Evolutionary conservation across 1,140 invertebrate species (phyloP).

Genomic region (Caerostris darwini): DNA sequence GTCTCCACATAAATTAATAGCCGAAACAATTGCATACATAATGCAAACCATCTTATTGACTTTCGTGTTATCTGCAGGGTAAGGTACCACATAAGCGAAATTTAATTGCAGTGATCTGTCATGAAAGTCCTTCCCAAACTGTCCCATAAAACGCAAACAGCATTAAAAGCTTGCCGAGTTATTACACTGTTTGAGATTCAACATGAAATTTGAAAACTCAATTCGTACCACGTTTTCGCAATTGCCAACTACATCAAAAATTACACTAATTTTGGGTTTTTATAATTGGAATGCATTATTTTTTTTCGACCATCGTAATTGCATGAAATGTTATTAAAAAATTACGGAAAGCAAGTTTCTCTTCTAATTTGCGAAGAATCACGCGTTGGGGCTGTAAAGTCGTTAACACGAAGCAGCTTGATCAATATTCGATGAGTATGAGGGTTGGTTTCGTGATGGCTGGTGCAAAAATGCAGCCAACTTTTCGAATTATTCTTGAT

Average conservation of each 20-base stretch:
- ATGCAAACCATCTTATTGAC: not conserved
- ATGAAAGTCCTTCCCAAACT: not conserved
- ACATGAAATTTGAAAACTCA: not conserved
- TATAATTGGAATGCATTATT: not conserved
- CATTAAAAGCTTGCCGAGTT: not conserved
- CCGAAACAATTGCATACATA: not conserved
- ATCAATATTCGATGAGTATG: conserved; percentile 47
- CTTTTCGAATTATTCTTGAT: not conserved
- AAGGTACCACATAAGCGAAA: not conserved
- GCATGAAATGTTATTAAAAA: not conserved
- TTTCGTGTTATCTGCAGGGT: not conserved
- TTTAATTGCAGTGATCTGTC: not conserved
- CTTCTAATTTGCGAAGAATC: not conserved
- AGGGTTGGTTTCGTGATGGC: not conserved
- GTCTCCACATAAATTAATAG: not conserved
- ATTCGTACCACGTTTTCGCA: not conserved
- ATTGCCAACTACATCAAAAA: not conserved
- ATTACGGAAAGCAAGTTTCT: not conserved
- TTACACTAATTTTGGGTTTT: not conserved
- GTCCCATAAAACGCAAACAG: not conserved
- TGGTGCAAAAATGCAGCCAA: not conserved
- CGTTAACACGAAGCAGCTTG: not conserved
- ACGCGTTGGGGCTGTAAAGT: not conserved
- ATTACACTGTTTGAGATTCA: not conserved
- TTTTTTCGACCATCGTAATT: not conserved